A percentile compares a stretch with the other conserved stretches of the same genome.
Conservation (phyloP, 2,113 vertebrate genomes). For the Entelurus aequoreus region DNA sequence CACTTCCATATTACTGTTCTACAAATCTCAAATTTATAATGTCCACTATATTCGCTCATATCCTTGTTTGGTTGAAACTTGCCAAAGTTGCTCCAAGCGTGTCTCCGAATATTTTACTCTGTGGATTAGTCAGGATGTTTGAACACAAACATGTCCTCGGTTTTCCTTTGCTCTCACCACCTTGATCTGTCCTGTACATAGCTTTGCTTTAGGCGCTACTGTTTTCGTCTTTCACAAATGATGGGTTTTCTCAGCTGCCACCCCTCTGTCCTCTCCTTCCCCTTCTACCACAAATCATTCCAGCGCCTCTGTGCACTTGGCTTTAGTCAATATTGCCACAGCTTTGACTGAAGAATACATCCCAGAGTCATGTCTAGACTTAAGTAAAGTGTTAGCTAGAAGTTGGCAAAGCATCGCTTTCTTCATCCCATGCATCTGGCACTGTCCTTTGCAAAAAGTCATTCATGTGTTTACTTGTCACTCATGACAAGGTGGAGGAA, state of each 20-base stretch:
- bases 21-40: slow-evolving; percentile 22
- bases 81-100: slow-evolving; percentile 14
- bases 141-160: slow-evolving; percentile 6
- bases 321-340: slow-evolving; percentile 42
- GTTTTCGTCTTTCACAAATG: slow-evolving; percentile 17
- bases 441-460: not conserved
- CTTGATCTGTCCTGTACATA: slow-evolving; percentile 8
- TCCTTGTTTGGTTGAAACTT: slow-evolving; percentile 24
- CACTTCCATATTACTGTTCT: slow-evolving; percentile 3
- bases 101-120: slow-evolving; percentile 15
- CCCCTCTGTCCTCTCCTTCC: slow-evolving; percentile 21
- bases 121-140: slow-evolving; percentile 18
- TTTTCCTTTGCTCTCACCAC: slow-evolving; percentile 2
- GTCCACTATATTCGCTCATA: slow-evolving; percentile 26
- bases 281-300: slow-evolving; percentile 23
- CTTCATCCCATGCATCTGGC: not conserved
- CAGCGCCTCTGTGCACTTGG: slow-evolving; percentile 19
- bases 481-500: slow-evolving; percentile 6
- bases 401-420: not conserved
- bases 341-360: slow-evolving; percentile 19
- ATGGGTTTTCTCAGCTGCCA: slow-evolving; percentile 45
- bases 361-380: slow-evolving; percentile 13
- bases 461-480: not conserved
- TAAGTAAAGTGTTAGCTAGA: not conserved
- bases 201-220: slow-evolving; percentile 8